phyloP scores from a whole-genome alignment of 2,113 vertebrate species.

The Pterocles gutturalis region DNA sequence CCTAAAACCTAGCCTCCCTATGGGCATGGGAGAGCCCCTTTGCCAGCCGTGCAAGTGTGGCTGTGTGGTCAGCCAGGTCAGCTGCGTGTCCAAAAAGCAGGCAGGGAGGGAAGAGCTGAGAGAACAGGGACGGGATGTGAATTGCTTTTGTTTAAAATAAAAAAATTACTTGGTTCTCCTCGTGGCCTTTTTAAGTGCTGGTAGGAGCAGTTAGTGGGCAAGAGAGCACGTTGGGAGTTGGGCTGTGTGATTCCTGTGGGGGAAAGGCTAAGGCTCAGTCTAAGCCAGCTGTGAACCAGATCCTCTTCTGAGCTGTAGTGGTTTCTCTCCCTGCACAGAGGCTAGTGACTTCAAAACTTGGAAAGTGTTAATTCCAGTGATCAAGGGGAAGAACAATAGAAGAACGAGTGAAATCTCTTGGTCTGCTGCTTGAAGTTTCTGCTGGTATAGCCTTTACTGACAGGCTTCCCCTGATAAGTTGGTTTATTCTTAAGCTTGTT shows the following conservation, averaged over 20 bases:
- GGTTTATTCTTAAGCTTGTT: neutral
- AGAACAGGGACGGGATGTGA: neutral
- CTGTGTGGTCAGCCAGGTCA: neutral
- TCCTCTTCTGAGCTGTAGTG: neutral
- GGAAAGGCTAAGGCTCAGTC: neutral
- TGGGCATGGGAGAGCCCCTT: rapidly evolving
- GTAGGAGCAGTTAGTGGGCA: neutral
- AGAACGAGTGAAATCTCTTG: neutral
- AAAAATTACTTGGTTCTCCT: neutral
- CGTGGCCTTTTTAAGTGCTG: neutral
- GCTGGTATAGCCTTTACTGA: neutral
- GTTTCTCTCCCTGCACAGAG: neutral
- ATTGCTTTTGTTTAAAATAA: neutral
- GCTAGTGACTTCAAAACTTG: neutral
- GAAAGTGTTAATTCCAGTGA: neutral
- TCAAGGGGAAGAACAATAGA: neutral
- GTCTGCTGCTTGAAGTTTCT: neutral
- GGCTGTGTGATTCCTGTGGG: neutral
- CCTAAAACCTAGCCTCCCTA: neutral
- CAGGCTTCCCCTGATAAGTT: neutral
- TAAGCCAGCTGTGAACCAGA: neutral
- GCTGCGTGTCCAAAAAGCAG: neutral
- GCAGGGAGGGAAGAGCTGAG: neutral
- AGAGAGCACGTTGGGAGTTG: neutral
- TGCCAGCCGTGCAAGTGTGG: neutral